Conservation (phyloP, 1,140 invertebrate species). For the Manduca sexta region DNA sequence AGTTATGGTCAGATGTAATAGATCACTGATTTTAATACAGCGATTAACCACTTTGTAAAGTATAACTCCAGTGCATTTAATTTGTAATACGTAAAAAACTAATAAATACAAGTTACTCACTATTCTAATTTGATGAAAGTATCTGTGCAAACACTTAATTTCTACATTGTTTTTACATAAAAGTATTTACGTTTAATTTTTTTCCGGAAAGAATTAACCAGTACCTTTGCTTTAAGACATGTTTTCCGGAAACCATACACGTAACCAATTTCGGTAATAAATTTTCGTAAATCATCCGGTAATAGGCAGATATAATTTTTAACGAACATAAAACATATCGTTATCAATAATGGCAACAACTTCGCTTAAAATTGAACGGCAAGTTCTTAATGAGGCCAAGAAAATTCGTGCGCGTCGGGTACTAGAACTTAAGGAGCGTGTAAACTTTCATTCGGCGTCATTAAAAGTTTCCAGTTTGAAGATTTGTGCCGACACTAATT, state of each 20-base stretch:
- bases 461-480: conserved; percentile 59
- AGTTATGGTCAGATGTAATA: too few relatives aligned
- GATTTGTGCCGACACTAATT: conserved; percentile 66
- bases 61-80: too few relatives aligned
- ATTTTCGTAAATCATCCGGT: conserved; percentile 8
- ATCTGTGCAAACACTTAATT: too few relatives aligned
- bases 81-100: too few relatives aligned
- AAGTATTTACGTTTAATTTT: too few relatives aligned
- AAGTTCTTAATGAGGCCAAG: conserved; percentile 60
- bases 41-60: too few relatives aligned
- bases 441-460: conserved; percentile 62
- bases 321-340: conserved; percentile 20
- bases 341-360: conserved; percentile 53
- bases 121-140: too few relatives aligned
- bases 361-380: conserved; percentile 39
- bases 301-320: conserved; percentile 11
- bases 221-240: not conserved
- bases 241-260: too few relatives aligned
- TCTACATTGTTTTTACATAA: too few relatives aligned
- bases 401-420: conserved; percentile 43
- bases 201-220: not conserved
- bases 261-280: not conserved
- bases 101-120: too few relatives aligned
- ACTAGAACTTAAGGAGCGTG: conserved; percentile 52
- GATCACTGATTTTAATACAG: too few relatives aligned